A percentile compares a stretch with the other conserved stretches of the same genome.
Evolutionary conservation across 2,888 invertebrate species (phyloP).

Genomic region (Catocala fraxini): DNA sequence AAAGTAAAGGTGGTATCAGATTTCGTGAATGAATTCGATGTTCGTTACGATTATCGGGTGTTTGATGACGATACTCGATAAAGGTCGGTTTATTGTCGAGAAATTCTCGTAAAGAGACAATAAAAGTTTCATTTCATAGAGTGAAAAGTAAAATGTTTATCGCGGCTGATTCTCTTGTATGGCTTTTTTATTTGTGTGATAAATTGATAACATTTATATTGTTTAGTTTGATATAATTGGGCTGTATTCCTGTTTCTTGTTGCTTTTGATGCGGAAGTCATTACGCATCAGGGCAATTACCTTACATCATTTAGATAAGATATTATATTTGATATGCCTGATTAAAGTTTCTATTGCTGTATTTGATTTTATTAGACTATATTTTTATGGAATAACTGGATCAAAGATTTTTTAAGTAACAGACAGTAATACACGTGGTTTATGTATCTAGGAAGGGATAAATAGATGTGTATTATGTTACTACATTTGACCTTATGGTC

Average conservation of each 20-base stretch:
- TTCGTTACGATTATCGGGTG: constrained; percentile 59
- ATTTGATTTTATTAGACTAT: no score
- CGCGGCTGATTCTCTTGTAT: constrained; percentile 36
- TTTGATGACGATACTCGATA: constrained; percentile 67
- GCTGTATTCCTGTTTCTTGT: background rate
- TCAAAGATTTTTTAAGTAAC: no score
- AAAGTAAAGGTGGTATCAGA: constrained; percentile 64
- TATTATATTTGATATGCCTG: no score
- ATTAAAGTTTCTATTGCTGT: no score
- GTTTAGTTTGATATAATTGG: constrained; percentile 6
- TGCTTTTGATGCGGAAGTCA: background rate
- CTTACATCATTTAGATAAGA: no score
- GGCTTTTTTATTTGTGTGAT: constrained; percentile 42
- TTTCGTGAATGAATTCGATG: constrained; percentile 65
- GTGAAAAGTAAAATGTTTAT: constrained; percentile 42
- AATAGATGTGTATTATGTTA: no score
- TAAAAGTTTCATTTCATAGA: constrained; percentile 58
- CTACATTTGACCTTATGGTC: no score
- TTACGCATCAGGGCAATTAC: no score
- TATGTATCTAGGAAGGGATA: no score
- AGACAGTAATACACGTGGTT: no score
- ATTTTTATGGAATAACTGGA: no score
- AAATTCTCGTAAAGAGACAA: constrained; percentile 62
- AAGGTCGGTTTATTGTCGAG: constrained; percentile 64
- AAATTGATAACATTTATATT: constrained; percentile 34